phyloP scores from a whole-genome alignment of 2,797 vertebrate genomes.

The Astyanax mexicanus region DNA sequence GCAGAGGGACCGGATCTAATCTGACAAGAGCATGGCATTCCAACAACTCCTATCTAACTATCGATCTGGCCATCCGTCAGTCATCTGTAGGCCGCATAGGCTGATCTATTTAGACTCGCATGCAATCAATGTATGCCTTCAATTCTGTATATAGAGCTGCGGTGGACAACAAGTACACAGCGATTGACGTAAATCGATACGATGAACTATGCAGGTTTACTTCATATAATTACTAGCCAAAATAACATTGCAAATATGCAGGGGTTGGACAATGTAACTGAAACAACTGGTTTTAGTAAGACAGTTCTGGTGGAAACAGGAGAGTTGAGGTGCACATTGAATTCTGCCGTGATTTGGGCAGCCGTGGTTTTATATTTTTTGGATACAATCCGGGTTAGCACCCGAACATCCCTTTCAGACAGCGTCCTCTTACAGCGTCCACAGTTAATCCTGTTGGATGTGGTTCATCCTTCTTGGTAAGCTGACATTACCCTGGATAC shows the following conservation, averaged over 20 bases:
- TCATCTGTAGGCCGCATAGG: neutral
- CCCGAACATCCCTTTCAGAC: too few species aligned
- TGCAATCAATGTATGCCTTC: neutral
- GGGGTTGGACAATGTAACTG: too few species aligned
- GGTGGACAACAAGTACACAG: neutral
- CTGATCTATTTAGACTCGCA: conserved; percentile 7
- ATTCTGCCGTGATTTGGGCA: too few species aligned
- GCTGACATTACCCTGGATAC: too few species aligned
- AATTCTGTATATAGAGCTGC: neutral
- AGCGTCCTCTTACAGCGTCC: too few species aligned
- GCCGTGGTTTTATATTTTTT: too few species aligned
- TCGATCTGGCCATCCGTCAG: conserved; percentile 27
- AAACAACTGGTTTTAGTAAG: too few species aligned
- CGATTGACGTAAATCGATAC: neutral
- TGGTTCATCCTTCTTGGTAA: too few species aligned
- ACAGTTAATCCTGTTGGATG: too few species aligned
- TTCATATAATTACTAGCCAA: neutral
- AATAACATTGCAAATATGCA: neutral
- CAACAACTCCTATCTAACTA: conserved; percentile 29
- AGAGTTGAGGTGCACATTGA: too few species aligned
- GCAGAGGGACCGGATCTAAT: conserved; percentile 64
- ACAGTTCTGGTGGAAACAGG: too few species aligned
- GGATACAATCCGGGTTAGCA: too few species aligned
- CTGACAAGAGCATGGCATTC: conserved; percentile 29
- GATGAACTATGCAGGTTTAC: neutral